phyloP scores from a whole-genome alignment of 1,140 invertebrate species.

The Euschistus heros region DNA sequence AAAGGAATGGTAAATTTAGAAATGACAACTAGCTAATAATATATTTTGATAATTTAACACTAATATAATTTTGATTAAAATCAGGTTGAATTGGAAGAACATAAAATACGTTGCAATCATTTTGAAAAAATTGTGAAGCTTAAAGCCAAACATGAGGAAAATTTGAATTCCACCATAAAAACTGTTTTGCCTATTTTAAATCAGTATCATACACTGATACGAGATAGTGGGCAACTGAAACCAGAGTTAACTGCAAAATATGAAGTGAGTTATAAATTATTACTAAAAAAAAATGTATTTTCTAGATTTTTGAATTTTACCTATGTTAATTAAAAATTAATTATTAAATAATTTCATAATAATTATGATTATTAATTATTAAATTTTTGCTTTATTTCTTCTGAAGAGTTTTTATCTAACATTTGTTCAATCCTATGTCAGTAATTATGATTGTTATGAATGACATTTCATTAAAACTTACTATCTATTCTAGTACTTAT shows the following conservation, averaged over 20 bases:
- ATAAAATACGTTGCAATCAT: conserved; percentile 9
- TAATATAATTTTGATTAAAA: background rate
- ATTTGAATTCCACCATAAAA: background rate
- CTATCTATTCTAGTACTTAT: too few relatives aligned
- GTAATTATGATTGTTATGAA: too few relatives aligned
- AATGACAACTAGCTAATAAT: background rate
- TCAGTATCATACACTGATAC: conserved; percentile 10
- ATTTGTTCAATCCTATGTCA: too few relatives aligned
- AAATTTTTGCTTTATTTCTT: too few relatives aligned
- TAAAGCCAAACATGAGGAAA: conserved; percentile 12
- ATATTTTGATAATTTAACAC: background rate
- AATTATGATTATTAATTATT: too few relatives aligned
- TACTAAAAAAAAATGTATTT: background rate
- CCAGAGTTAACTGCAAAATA: conserved; percentile 8
- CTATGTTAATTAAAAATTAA: too few relatives aligned
- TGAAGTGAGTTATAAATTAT: conserved; percentile 7
- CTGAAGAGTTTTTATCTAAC: too few relatives aligned
- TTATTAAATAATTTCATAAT: too few relatives aligned
- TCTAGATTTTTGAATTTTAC: background rate
- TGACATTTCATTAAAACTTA: too few relatives aligned
- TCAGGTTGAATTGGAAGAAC: conserved; percentile 15
- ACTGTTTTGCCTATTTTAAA: background rate
- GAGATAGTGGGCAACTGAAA: background rate
- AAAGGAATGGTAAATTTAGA: background rate
- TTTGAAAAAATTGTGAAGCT: conserved; percentile 10